Conservation (phyloP, 2,888 invertebrate genomes). For the Drosophila atripex region DNA sequence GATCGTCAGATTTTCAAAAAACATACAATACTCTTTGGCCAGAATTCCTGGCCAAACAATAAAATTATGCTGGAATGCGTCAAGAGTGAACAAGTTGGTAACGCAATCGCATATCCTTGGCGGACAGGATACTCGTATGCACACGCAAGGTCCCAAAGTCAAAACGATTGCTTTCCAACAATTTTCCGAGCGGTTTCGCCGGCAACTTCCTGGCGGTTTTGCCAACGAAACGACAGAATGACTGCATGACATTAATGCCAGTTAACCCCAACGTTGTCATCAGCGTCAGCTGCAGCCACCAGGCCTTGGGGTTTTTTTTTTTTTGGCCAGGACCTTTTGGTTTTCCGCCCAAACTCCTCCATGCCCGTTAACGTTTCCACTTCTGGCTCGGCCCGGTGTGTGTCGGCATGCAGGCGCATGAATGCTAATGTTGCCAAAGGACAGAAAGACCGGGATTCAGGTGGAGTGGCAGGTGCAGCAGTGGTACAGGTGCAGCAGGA, state of each 20-base stretch:
- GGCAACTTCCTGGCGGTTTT: slow-evolving; percentile 28
- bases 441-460: not conserved
- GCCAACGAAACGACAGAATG: slow-evolving; percentile 60
- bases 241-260: slow-evolving; percentile 77
- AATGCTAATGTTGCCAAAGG: slow-evolving; percentile 65
- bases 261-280: slow-evolving; percentile 76
- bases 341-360: not conserved
- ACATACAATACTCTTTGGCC: not conserved
- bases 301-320: slow-evolving; percentile 48
- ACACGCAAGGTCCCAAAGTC: slow-evolving; percentile 29
- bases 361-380: not conserved
- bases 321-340: slow-evolving; percentile 51
- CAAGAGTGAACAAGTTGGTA: not conserved
- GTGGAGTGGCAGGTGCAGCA: not conserved
- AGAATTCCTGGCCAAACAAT: slow-evolving; percentile 31
- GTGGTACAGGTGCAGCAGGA: not conserved
- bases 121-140: slow-evolving; percentile 6
- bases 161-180: slow-evolving; percentile 61
- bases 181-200: slow-evolving; percentile 64
- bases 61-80: slow-evolving; percentile 8
- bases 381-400: slow-evolving; percentile 4
- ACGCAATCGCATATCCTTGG: slow-evolving; percentile 4
- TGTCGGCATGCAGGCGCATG: slow-evolving; percentile 65
- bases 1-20: slow-evolving; percentile 23
- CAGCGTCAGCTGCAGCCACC: slow-evolving; percentile 66